Conservation (phyloP, 1,140 invertebrate genomes). For the Steinernema khuongi region DNA sequence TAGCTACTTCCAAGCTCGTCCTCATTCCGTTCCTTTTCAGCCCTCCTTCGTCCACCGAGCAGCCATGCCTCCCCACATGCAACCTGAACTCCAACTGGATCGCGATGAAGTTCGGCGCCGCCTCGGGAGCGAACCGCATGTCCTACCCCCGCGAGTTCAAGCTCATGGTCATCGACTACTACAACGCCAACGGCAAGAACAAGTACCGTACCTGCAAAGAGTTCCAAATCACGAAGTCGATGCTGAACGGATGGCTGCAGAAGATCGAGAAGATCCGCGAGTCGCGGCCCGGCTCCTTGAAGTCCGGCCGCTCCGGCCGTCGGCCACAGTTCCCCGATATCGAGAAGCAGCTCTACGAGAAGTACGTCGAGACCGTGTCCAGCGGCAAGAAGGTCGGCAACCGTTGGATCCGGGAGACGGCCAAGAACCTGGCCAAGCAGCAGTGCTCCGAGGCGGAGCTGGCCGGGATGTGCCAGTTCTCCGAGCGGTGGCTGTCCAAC, state of each 20-base stretch:
- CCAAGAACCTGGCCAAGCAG: constrained; percentile 32
- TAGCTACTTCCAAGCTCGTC: no score
- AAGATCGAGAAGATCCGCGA: constrained; percentile 44
- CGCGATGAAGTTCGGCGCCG: constrained; percentile 18
- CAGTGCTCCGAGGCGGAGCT: constrained; percentile 30
- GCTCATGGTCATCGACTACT: constrained; percentile 46
- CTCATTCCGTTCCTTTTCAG: no score
- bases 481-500: constrained; percentile 46
- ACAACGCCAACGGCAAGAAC: constrained; percentile 43
- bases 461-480: constrained; percentile 43
- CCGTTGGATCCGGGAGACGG: constrained; percentile 45
- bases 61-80: constrained; percentile 14
- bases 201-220: constrained; percentile 48
- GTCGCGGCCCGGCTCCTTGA: constrained; percentile 45
- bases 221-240: constrained; percentile 42
- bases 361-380: constrained; percentile 33
- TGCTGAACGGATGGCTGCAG: constrained; percentile 45
- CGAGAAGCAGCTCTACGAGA: constrained; percentile 42
- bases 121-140: constrained; percentile 31
- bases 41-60: neutral
- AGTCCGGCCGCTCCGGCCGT: constrained; percentile 41
- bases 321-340: constrained; percentile 47
- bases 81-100: constrained; percentile 25
- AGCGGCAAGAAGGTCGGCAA: constrained; percentile 35
- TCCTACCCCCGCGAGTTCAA: constrained; percentile 50